Evolutionary conservation across 2,797 vertebrate genomes (phyloP), one percentile per base, ranked within the genome.

Genomic region (Lophotriccus pileatus): DNA sequence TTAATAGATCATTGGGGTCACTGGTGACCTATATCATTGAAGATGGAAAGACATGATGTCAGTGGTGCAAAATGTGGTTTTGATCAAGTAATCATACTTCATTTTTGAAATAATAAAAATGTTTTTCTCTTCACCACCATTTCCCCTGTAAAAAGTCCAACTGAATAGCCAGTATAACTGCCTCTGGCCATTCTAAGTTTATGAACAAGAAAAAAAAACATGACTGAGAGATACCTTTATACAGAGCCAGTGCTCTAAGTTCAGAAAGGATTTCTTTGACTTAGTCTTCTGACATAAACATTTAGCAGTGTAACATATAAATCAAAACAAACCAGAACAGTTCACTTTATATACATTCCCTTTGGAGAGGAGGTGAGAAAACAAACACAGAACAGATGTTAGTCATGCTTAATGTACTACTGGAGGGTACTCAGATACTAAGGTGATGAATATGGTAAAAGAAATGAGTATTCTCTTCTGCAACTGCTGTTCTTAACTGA

Each of bases 341-440:
- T 95, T 95, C 92, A 78, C 69, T 92, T 95, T 87, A 83, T 91
- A 89, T 52, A 93, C 91, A 78, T 69, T 93, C 89, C 92, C 92
- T 92, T 95, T 95, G 89, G 93, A 92, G 79, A 89, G 53, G 30
- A 94, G 93, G 94, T 97, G 92, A 96, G 94, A 97, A 96, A 95
- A 96, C 94, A 95, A 97, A 95, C 95, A 95, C 77, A 84, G 92
- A 95, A 94, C 95, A 97, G 94, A 96, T 94, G 94, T 96, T 95
- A 94, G 87, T 82, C 89, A 86, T 92, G 92, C 73, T 92, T 92
- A 95, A 95, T 79, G 87, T 87, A 96, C 76, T 92, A 94, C 94
- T 94, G 84, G 82, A 92, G 92, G 89, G 84, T 87, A 75, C 79
- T 91, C 12, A 1, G 62, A 91, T 91, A 50, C 84, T 89, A 69